These are phyloP conservation scores for Aramus guarauna DNA, from an alignment of 2,113 vertebrate species.

Conservation along the genomic window DNA sequence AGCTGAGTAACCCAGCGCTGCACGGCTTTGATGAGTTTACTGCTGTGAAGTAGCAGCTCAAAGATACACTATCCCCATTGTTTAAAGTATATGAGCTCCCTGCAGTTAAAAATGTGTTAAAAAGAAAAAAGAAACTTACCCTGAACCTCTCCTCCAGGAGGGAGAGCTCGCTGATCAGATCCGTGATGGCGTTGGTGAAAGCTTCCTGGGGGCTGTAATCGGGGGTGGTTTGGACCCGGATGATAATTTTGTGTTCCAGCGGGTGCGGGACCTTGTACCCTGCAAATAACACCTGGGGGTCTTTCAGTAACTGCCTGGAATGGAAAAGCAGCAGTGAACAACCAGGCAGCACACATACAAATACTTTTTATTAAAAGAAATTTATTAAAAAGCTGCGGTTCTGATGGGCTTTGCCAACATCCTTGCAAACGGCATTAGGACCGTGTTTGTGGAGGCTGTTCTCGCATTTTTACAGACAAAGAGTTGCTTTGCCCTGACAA, in stretches of 20 bases:
- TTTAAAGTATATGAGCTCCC: no score
- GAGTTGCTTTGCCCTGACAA: no score
- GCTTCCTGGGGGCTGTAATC: slow-evolving; percentile 91
- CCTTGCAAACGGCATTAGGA: rapidly evolving
- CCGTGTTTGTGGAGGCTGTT: rapidly evolving
- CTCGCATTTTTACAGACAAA: not conserved
- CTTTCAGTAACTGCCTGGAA: slow-evolving; percentile 84
- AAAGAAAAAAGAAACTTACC: slow-evolving; percentile 29
- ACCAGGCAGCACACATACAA: rapidly evolving
- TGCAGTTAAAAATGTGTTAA: no score
- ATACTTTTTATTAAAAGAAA: not conserved
- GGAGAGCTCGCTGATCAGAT: slow-evolving; percentile 87
- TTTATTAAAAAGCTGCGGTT: rapidly evolving
- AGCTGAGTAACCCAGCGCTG: rapidly evolving
- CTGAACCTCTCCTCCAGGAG: slow-evolving; percentile 86
- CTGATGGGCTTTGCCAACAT: no score
- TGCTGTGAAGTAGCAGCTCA: not conserved
- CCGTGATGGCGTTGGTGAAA: slow-evolving; percentile 88
- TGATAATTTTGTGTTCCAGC: slow-evolving; percentile 88
- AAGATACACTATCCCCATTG: rapidly evolving
- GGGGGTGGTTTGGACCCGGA: slow-evolving; percentile 86
- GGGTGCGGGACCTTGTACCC: slow-evolving; percentile 90
- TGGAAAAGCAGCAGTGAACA: not conserved
- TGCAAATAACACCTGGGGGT: slow-evolving; percentile 88
- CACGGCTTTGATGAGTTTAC: rapidly evolving